phyloP scores from a whole-genome alignment of 2,113 vertebrate species.

The Anser cygnoides region DNA sequence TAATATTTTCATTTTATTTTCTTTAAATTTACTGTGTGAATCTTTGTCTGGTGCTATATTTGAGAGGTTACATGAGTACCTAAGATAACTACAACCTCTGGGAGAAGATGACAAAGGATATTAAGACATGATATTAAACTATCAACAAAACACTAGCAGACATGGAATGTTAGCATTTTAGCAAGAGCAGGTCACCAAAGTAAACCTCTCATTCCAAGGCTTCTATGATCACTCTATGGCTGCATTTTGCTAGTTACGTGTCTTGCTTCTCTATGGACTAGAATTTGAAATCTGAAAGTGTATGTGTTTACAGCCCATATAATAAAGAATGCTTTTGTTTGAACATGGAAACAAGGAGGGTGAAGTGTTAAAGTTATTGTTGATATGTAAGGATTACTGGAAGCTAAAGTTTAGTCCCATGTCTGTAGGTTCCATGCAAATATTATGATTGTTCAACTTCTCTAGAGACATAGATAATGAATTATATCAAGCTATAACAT shows the following conservation, averaged over 20 bases:
- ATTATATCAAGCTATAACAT: constrained; percentile 52
- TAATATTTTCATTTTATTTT: not conserved
- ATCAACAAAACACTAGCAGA: not conserved
- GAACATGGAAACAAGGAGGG: not conserved
- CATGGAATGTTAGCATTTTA: not conserved
- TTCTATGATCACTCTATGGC: not conserved
- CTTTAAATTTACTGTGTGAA: not conserved
- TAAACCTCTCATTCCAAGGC: not conserved
- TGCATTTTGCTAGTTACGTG: not conserved
- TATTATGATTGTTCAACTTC: constrained; percentile 1
- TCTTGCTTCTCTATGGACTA: not conserved
- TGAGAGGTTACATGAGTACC: not conserved
- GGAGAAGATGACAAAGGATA: not conserved
- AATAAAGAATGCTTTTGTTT: not conserved
- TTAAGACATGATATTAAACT: not conserved
- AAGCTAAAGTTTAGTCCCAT: not conserved
- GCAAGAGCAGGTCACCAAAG: not conserved
- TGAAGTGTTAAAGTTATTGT: not conserved
- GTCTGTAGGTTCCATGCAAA: constrained; percentile 23
- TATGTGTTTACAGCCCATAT: not conserved
- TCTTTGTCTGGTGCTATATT: not conserved
- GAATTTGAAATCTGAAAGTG: not conserved
- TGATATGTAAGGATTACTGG: not conserved
- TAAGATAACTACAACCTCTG: not conserved
- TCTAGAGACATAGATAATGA: constrained; percentile 7